Conservation (phyloP, 1,140 invertebrate species). For the Acromyrmex heyeri region DNA sequence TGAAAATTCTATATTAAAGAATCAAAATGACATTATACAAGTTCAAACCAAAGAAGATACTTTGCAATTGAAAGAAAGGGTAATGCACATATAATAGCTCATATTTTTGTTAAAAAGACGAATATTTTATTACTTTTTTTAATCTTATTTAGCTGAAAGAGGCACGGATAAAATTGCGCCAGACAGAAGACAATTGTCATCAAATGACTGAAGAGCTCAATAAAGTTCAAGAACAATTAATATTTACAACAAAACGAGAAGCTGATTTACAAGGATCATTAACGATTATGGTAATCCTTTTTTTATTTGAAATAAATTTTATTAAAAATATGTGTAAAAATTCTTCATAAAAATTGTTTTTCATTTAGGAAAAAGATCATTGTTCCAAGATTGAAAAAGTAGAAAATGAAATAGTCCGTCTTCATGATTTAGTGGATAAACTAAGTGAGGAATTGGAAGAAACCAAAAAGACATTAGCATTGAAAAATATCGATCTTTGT, state of each 20-base stretch:
- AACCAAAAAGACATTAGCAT: slow-evolving; percentile 62
- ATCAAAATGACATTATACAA: slow-evolving; percentile 70
- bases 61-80: slow-evolving; percentile 76
- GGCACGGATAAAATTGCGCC: slow-evolving; percentile 69
- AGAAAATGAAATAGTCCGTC: slow-evolving; percentile 66
- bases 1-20: slow-evolving; percentile 79
- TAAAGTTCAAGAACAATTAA: slow-evolving; percentile 74
- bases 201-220: slow-evolving; percentile 73
- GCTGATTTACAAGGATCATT: slow-evolving; percentile 73
- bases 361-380: slow-evolving; percentile 75
- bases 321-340: slow-evolving; percentile 1
- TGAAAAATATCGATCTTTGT: slow-evolving; percentile 67
- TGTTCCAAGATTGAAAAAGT: slow-evolving; percentile 61
- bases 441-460: slow-evolving; percentile 75
- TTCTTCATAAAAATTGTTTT: slow-evolving; percentile 39
- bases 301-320: slow-evolving; percentile 9
- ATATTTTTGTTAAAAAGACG: slow-evolving; percentile 8
- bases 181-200: slow-evolving; percentile 73
- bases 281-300: slow-evolving; percentile 69
- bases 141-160: slow-evolving; percentile 73
- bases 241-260: slow-evolving; percentile 72
- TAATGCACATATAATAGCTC: slow-evolving; percentile 49
- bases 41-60: slow-evolving; percentile 77
- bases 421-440: slow-evolving; percentile 68
- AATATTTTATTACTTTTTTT: slow-evolving; percentile 35